Conservation (phyloP, 2,113 vertebrate species). For the Antechinus flavipes region DNA sequence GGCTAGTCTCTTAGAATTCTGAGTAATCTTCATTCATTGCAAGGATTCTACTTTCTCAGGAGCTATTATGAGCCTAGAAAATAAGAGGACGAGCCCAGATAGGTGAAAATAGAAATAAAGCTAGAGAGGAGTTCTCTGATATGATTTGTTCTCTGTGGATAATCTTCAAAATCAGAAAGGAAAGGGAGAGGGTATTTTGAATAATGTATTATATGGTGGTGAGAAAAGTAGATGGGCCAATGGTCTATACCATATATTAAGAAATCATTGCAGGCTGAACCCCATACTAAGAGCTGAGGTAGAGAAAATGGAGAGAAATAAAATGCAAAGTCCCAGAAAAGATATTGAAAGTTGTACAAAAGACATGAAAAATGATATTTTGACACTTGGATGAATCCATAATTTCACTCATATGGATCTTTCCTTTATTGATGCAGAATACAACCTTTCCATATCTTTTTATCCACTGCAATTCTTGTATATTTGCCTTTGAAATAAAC, state of each 20-base stretch:
- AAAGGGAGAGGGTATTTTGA: neutral
- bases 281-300: neutral
- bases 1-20: neutral
- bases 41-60: neutral
- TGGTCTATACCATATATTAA: neutral
- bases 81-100: neutral
- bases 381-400: neutral
- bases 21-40: neutral
- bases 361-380: neutral
- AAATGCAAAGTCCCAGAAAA: neutral
- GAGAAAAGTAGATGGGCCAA: neutral
- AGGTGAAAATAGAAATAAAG: neutral
- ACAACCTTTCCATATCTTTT: too few relatives aligned
- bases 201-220: neutral
- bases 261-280: neutral
- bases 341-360: neutral
- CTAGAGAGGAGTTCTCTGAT: neutral
- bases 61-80: neutral
- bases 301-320: neutral
- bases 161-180: neutral
- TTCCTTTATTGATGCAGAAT: neutral
- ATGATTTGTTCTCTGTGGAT: neutral
- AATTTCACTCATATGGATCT: neutral
- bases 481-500: neutral
- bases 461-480: neutral